Base-by-base conservation (phyloP, 2,797 vertebrate genomes). In the Phyllotis vaccarum region DNA sequence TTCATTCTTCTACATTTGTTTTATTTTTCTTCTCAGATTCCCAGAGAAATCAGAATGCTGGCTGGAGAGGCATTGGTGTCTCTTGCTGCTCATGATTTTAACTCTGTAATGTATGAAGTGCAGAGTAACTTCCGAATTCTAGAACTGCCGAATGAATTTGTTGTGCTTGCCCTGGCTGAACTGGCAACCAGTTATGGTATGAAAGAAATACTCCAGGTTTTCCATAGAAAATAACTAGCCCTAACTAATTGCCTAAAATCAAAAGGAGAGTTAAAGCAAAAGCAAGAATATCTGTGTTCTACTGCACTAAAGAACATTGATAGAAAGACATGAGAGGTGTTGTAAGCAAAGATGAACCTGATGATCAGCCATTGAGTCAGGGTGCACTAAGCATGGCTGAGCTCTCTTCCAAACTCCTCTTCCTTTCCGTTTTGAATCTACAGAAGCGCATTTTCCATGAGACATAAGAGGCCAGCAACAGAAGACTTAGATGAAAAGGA, bases 51-150 rank as follows among this genome's bases (percentile, higher is more conserved):
- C 62, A 96, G 96, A 93, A 97, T 97, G 97, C 82, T 97, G 19
- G 97, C 97, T 22, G 97, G 96, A 2, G 97, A 98, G 86, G 90
- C 97, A 3, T 29, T 98, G 79, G 97, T 98, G 62, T 97, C 96
- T 92, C 97, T 98, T 56, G 98, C 97, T 60, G 95, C 86, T 16
- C 96, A 95, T 72, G 97, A 98, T 74, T 98, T 98, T 89, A 97
- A 96, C 64, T 96, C 96, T 49, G 97, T 98, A 68, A 98, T 98
- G 97, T 96, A 96, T 3, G 97, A 98, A 96, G 29, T 98, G 9
- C 95, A 97, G 56, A 97, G 83, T 89, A 95, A 97, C 93, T 97
- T 98, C 92, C 88, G 85, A 90, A 97, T 97, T 74, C 92, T 97
- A 13, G 96, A 97, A 62, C 96, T 97, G 4, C 97, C 97, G 8